These are phyloP conservation scores for Urocitellus parryii DNA, from an alignment of 2,113 vertebrate species.

Conservation along the genomic window DNA sequence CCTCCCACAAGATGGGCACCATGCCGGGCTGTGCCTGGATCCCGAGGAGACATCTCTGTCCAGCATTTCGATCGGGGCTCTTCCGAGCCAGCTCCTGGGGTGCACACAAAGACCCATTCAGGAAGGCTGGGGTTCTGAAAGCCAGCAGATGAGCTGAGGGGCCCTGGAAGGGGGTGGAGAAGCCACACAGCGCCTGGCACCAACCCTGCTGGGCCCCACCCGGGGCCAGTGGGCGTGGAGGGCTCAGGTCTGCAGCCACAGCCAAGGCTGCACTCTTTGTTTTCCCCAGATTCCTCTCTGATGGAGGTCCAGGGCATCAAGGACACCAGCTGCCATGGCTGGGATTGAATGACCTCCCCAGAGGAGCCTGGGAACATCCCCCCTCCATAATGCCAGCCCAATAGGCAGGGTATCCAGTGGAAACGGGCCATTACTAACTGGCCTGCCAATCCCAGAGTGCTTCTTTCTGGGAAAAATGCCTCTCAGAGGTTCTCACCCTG, in stretches of 20 bases:
- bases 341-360: background rate
- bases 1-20: constrained; percentile 41
- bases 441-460: constrained; percentile 10
- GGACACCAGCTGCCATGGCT: constrained; percentile 62
- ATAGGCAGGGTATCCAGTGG: background rate
- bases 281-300: background rate
- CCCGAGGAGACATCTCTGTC: constrained; percentile 76
- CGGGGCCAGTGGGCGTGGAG: background rate
- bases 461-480: constrained; percentile 35
- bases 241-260: background rate
- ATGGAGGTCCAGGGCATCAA: constrained; percentile 25
- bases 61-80: constrained; percentile 68
- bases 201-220: background rate
- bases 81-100: constrained; percentile 61
- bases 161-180: constrained; percentile 35
- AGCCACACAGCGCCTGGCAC: constrained; percentile 74
- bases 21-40: background rate
- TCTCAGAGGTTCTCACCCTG: constrained; percentile 4
- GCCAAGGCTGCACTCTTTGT: background rate
- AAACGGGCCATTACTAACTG: background rate
- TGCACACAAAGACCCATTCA: constrained; percentile 85
- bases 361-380: constrained; percentile 5
- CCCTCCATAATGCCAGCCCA: background rate
- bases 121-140: constrained; percentile 59
- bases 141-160: constrained; percentile 77